Evolutionary conservation across 1,140 invertebrate species (phyloP), one percentile per base, ranked within the genome.

Genomic region (Mercenaria mercenaria): DNA sequence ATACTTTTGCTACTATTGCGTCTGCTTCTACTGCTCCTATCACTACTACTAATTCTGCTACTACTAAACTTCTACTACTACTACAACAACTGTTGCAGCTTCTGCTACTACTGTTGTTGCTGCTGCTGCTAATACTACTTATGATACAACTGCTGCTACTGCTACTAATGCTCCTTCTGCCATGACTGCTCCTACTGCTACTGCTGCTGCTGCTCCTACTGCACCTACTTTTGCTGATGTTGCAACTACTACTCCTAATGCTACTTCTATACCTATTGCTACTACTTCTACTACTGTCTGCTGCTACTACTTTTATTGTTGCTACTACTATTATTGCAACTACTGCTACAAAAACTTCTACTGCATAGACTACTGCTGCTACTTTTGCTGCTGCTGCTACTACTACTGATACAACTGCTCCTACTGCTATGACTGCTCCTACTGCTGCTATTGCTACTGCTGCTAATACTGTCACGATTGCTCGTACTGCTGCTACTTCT

Each of bases 11-110:
- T 89, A 89, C 88, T 89, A 72, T 61, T 72, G 52, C 88, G 72
- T 84, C 80, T 84, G 74, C 80, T 89, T 84, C 80, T 89, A 84
- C 79, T 89, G 84, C 77, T 89, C 84, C 80, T 84, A 84, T 80
- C 85, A 83, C 80, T 89, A 84, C 76, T 67, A 82, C 86, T 82
- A 88, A 76, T 88, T 79, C 86, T 87, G 80, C 85, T 59, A 87
- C 85, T 61, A 64, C 41, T 56, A 47, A 18, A 90, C 50, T 61
- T 74, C 81, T 81, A 76, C 82, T 80, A 64, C 69, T 88, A 76
- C 41, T 76, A 86, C 69, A 89, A 59, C 77, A 61, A 56, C 81
- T 76, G 76, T 64, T 85, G 76, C 82, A 26, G 76, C 39, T 39
- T 74, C 82, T n/a, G 76, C 64, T 43, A 85, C 82, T n/a, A 85